phyloP scores from a whole-genome alignment of 2,888 invertebrate genomes.

The Helicoverpa assulta region DNA sequence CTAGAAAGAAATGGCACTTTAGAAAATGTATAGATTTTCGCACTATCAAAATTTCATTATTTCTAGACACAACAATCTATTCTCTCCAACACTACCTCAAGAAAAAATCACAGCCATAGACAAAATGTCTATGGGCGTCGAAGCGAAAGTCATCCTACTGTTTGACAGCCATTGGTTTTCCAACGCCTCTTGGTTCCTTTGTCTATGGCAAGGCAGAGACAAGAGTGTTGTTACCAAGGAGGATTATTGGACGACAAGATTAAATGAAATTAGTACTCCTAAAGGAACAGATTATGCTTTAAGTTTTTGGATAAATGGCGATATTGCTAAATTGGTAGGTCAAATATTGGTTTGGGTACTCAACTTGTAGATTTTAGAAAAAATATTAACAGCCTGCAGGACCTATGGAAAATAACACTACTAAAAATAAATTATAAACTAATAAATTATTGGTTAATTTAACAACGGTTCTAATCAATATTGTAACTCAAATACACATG shows the following conservation, averaged over 20 bases:
- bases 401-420: too few relatives aligned
- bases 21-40: too few relatives aligned
- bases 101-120: constrained; percentile 88
- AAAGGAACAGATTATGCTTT: background rate
- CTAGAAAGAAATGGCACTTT: too few relatives aligned
- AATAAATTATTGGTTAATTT: too few relatives aligned
- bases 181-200: background rate
- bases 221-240: background rate
- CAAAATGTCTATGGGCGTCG: constrained; percentile 89
- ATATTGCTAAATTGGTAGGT: constrained; percentile 57
- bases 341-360: background rate
- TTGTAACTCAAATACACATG: too few relatives aligned
- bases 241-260: background rate
- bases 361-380: too few relatives aligned
- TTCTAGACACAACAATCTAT: constrained; percentile 74
- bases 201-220: background rate
- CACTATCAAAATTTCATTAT: background rate
- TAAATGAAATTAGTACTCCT: background rate
- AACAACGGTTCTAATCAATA: too few relatives aligned
- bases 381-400: too few relatives aligned
- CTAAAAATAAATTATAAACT: too few relatives aligned
- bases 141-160: constrained; percentile 52
- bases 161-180: constrained; percentile 58
- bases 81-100: constrained; percentile 86
- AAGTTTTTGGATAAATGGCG: constrained; percentile 62